Percentiles rank a stretch among this genome's conserved stretches.
phyloP scores from a whole-genome alignment of 2,113 vertebrate genomes.

The Aythya baeri region DNA sequence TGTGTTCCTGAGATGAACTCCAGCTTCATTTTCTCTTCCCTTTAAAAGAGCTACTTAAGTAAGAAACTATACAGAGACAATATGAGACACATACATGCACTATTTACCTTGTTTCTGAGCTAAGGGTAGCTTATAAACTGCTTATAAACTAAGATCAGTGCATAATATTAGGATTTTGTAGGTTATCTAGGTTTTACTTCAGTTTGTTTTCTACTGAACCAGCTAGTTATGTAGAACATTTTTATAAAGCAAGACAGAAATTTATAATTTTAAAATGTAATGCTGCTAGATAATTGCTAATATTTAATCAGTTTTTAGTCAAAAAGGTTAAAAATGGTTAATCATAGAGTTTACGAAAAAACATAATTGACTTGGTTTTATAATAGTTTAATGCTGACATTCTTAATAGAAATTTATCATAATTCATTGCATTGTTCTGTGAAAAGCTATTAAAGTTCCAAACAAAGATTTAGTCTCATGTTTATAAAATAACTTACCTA shows the following conservation, averaged over 20 bases:
- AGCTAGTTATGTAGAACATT: not conserved
- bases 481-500: not conserved
- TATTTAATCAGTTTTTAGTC: not conserved
- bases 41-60: not conserved
- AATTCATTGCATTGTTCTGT: not conserved
- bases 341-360: not conserved
- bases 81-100: not conserved
- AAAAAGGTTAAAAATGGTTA: not conserved
- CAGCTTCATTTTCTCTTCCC: not conserved
- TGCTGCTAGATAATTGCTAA: not conserved
- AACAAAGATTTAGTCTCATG: not conserved
- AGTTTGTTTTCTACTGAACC: not conserved
- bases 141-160: not conserved
- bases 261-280: not conserved
- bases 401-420: not conserved
- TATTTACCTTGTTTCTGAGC: not conserved
- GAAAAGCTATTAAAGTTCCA: not conserved
- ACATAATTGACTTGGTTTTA: not conserved
- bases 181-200: not conserved
- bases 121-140: not conserved
- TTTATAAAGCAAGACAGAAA: rapidly evolving
- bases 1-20: not conserved
- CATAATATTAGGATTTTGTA: not conserved
- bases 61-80: not conserved
- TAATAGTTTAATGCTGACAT: rapidly evolving